These are phyloP conservation scores for Rhyacophila brunnea DNA, from an alignment of 1,140 invertebrate genomes.

Conservation along the genomic window DNA sequence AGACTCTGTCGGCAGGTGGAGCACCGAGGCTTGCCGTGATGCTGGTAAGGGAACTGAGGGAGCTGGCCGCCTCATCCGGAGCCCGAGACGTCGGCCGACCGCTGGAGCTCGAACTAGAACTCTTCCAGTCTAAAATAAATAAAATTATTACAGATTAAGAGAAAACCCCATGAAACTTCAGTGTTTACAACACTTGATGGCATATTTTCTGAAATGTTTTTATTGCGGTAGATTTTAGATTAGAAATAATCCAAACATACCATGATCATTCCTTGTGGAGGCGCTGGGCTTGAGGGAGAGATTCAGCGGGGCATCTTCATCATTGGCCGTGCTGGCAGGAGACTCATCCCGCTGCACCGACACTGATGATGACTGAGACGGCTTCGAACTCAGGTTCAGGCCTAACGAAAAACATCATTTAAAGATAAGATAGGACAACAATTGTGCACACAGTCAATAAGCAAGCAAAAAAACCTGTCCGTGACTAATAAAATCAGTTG, in stretches of 20 bases:
- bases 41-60: constrained; percentile 44
- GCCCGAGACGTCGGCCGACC: not conserved
- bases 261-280: constrained; percentile 38
- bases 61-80: constrained; percentile 27
- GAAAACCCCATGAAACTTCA: too few relatives aligned
- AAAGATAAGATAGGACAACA: too few relatives aligned
- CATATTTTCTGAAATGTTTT: too few relatives aligned
- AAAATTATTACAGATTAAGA: too few relatives aligned
- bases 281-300: constrained; percentile 73
- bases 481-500: too few relatives aligned
- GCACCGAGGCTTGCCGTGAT: constrained; percentile 42
- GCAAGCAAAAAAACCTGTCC: too few relatives aligned
- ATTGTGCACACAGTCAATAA: too few relatives aligned
- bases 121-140: constrained; percentile 20
- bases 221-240: too few relatives aligned
- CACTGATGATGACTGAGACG: constrained; percentile 45
- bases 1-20: constrained; percentile 38
- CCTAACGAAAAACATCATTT: constrained; percentile 30
- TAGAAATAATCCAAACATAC: too few relatives aligned
- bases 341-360: constrained; percentile 42
- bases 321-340: constrained; percentile 52
- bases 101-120: not conserved
- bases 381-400: constrained; percentile 49
- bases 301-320: constrained; percentile 76
- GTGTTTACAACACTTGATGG: too few relatives aligned